Base-by-base conservation (phyloP, 2,113 vertebrate species). In the Rhadina sibilatrix region DNA sequence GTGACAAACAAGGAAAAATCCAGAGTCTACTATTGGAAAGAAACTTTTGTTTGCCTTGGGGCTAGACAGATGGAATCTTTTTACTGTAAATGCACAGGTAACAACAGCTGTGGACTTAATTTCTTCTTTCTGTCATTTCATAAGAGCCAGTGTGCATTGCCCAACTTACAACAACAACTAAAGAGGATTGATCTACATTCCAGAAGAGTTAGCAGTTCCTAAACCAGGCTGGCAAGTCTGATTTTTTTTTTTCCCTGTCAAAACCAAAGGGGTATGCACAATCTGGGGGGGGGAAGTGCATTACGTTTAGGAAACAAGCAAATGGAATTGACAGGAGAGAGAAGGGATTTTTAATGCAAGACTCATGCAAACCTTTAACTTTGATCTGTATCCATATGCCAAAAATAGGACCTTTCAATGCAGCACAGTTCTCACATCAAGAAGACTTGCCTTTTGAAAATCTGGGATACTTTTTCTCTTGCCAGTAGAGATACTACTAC, bases 341-440 rank as follows among this genome's bases (percentile, higher is more conserved):
- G 3, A 80, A 89, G 11, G 74, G 19, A 59, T 66, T 83, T 80
- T 77, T 63, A 77, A 70, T 31, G 59, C 54, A 92, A 92, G 47
- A 56, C 35, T 90, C 38, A 9, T 66, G 64, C 52, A 90, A 96
- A 80, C n/a, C 23, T 63, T 94, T 63, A 81, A 83, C 44, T 89
- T 88, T 20, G 33, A 42, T 70, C 69, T 53, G 31, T 17, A 92
- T 24, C 40, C 25, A 40, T 24, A 68, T 17, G 18, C 52, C 80
- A 91, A 89, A 85, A 68, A 44, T 19, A 92, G 19, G 22, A 79
- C 13, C 23, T 30, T 91, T 87, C 53, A 66, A 72, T 27, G 25
- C 23, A 4, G 4, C 19, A 57, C 10, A 83, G 17, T 12, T 81
- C 40, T 84, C 3, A 1, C 30, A 74, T 31, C 7, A 68, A 83